These are phyloP conservation scores for Gymnothorax reevesii DNA, from an alignment of 2,797 vertebrate genomes.

Conservation along the genomic window DNA sequence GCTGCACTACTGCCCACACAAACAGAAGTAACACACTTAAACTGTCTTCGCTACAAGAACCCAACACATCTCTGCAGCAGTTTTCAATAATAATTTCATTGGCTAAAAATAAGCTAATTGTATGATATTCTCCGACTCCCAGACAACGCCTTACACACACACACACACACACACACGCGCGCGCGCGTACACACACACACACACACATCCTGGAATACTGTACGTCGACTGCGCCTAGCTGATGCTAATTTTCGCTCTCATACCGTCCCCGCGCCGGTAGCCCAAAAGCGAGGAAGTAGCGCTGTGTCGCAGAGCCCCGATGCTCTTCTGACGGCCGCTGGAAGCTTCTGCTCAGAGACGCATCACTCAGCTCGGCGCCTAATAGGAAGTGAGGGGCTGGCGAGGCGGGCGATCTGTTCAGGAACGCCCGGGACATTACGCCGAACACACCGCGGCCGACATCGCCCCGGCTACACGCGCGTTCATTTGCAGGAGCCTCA, in stretches of 20 bases:
- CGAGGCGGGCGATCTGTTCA: constrained; percentile 66
- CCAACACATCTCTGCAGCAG: too few relatives aligned
- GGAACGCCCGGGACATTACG: constrained; percentile 63
- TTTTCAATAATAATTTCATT: too few relatives aligned
- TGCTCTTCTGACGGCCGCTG: constrained; percentile 64
- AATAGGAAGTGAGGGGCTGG: constrained; percentile 68
- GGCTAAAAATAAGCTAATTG: too few relatives aligned
- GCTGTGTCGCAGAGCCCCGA: constrained; percentile 49
- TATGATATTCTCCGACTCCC: background rate
- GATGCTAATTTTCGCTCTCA: constrained; percentile 51
- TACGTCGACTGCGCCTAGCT: constrained; percentile 25
- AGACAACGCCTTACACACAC: background rate
- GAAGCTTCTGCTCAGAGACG: constrained; percentile 68
- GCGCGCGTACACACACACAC: background rate
- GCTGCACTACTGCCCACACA: background rate
- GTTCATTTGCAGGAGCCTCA: constrained; percentile 32
- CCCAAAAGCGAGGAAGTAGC: constrained; percentile 48
- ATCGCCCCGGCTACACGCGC: constrained; percentile 42
- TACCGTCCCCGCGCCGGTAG: constrained; percentile 45
- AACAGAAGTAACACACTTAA: background rate
- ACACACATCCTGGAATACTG: background rate
- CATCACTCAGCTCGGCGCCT: constrained; percentile 64
- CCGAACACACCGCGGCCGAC: constrained; percentile 52
- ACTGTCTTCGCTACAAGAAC: background rate
- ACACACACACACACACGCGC: too few relatives aligned